phyloP scores from a whole-genome alignment of 2,113 vertebrate species.

The Brachionichthys hirsutus region DNA sequence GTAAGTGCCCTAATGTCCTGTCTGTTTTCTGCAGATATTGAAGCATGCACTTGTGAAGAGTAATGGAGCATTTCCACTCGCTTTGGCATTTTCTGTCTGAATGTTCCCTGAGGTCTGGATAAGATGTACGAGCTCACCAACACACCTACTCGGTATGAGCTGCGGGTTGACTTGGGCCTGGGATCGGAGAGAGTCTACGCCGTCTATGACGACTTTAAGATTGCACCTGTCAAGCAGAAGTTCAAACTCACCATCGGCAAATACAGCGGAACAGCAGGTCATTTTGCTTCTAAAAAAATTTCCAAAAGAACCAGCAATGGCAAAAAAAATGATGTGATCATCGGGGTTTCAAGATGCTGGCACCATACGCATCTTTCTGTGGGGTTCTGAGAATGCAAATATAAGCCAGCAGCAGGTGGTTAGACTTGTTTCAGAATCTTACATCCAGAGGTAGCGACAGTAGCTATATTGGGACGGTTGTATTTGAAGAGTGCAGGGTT shows the following conservation, averaged over 20 bases:
- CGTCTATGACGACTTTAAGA: constrained; percentile 81
- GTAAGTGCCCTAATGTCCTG: constrained; percentile 65
- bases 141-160: constrained; percentile 76
- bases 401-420: constrained; percentile 16
- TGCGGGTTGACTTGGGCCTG: constrained; percentile 81
- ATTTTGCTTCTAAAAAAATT: constrained; percentile 5
- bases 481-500: constrained; percentile 12
- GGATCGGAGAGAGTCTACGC: constrained; percentile 80
- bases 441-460: constrained; percentile 28
- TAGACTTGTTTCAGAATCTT: constrained; percentile 32
- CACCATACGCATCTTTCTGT: constrained; percentile 3
- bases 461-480: constrained; percentile 2
- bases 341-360: neutral
- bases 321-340: constrained; percentile 2
- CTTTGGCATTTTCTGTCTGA: constrained; percentile 7
- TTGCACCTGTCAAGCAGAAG: constrained; percentile 80
- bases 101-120: constrained; percentile 78
- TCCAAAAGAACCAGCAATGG: neutral
- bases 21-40: constrained; percentile 5
- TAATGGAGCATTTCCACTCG: constrained; percentile 6
- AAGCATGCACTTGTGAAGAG: constrained; percentile 9
- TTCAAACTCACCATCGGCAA: constrained; percentile 82
- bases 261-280: constrained; percentile 86
- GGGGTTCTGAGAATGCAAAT: constrained; percentile 29
- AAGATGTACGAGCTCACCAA: constrained; percentile 85